A percentile compares a stretch with the other conserved stretches of the same genome.
These are phyloP conservation scores for Acanthornis magna DNA, from an alignment of 2,797 vertebrate species.

Conservation along the genomic window DNA sequence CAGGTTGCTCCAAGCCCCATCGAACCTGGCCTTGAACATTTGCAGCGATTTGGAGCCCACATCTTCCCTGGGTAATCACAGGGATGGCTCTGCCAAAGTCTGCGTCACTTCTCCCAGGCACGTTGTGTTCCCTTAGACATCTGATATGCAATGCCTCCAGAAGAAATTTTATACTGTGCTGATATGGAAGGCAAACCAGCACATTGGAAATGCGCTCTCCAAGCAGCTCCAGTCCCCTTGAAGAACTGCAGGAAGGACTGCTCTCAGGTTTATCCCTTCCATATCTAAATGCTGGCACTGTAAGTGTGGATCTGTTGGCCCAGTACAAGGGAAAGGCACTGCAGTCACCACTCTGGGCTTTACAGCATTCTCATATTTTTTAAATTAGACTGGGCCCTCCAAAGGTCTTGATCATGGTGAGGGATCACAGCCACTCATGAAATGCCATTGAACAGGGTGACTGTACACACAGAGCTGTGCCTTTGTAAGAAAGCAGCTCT, in stretches of 20 bases:
- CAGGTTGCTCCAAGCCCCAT: not conserved
- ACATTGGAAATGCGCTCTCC: rapidly evolving
- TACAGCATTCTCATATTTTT: not conserved
- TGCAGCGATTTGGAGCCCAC: not conserved
- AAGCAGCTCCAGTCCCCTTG: not conserved
- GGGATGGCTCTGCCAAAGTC: not conserved
- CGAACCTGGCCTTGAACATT: not conserved
- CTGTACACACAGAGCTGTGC: not conserved
- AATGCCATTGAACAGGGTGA: not conserved
- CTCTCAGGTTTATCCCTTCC: rapidly evolving
- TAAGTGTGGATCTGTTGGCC: not conserved
- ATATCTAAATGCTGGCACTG: rapidly evolving
- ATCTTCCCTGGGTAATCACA: not conserved
- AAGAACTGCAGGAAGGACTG: not conserved
- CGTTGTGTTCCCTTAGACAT: not conserved
- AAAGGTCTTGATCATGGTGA: rapidly evolving
- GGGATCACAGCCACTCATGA: not conserved
- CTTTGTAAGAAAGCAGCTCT: not conserved
- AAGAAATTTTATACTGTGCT: not conserved
- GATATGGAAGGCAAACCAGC: not conserved
- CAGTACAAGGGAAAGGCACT: not conserved
- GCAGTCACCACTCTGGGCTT: not conserved
- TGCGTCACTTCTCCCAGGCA: rapidly evolving
- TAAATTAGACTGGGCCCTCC: not conserved
- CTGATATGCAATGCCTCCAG: not conserved